Evolutionary conservation across 2,888 invertebrate genomes (phyloP).

Genomic region (Molorchus minor): DNA sequence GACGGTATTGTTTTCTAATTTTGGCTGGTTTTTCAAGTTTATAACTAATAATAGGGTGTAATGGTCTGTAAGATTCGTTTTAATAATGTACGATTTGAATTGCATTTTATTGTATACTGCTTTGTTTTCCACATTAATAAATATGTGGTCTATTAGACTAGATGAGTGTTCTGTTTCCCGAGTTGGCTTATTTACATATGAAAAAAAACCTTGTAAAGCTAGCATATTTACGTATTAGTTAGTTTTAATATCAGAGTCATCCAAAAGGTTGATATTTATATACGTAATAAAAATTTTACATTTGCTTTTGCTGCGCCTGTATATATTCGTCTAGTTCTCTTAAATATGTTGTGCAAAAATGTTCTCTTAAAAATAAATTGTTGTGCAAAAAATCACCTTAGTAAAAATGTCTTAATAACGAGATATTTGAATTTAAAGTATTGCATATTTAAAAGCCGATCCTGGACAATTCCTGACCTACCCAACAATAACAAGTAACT

Average conservation of each 20-base stretch:
- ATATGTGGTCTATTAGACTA: constrained; percentile 5
- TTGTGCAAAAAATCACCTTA: too few species aligned
- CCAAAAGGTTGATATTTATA: constrained; percentile 1
- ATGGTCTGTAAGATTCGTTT: too few species aligned
- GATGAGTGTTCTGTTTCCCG: constrained; percentile 2
- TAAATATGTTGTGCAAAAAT: too few species aligned
- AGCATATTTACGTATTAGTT: constrained; percentile 5
- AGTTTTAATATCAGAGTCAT: neutral
- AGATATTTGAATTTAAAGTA: too few species aligned
- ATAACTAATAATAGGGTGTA: too few species aligned
- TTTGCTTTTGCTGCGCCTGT: neutral
- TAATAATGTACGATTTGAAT: neutral
- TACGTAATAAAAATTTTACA: constrained; percentile 7
- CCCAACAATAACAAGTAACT: too few species aligned
- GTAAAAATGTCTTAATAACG: too few species aligned
- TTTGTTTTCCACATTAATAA: neutral
- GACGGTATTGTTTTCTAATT: too few species aligned
- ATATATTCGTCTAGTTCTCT: neutral
- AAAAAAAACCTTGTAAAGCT: neutral
- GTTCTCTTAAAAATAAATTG: too few species aligned
- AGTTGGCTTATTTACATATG: constrained; percentile 10
- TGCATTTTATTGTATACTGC: neutral
- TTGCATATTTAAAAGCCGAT: too few species aligned
- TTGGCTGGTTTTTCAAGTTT: too few species aligned
- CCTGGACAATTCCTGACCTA: too few species aligned